Conservation (phyloP, 2,888 invertebrate genomes). For the Acrobasis consociella region DNA sequence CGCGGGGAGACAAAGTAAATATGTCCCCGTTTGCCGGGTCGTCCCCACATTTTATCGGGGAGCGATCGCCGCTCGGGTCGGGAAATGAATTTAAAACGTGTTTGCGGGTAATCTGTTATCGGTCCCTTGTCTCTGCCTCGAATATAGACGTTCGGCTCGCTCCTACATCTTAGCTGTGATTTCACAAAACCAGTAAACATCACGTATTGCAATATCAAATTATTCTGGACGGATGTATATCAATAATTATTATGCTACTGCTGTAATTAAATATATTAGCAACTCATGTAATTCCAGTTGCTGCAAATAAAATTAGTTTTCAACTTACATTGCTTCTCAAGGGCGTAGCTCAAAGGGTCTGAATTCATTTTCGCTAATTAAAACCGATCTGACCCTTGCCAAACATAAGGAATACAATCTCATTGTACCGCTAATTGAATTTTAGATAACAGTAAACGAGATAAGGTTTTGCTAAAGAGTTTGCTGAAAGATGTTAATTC, state of each 20-base stretch:
- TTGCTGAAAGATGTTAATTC: conserved; percentile 36
- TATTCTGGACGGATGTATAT: not conserved
- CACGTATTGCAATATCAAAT: conserved; percentile 4
- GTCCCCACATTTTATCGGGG: conserved; percentile 81
- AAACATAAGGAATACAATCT: conserved; percentile 42
- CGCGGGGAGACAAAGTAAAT: conserved; percentile 81
- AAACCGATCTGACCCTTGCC: conserved; percentile 38
- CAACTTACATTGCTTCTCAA: conserved; percentile 28
- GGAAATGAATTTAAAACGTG: conserved; percentile 83
- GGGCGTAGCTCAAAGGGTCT: conserved; percentile 34
- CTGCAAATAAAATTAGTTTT: conserved; percentile 25
- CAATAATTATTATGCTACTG: not conserved
- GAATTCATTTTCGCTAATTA: conserved; percentile 42
- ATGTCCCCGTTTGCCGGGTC: conserved; percentile 77
- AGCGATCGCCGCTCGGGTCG: conserved; percentile 81
- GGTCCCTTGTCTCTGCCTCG: conserved; percentile 80
- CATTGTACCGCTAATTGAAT: conserved; percentile 41
- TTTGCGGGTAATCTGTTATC: conserved; percentile 84
- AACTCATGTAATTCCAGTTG: conserved; percentile 2
- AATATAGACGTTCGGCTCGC: conserved; percentile 76
- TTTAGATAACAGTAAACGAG: conserved; percentile 37
- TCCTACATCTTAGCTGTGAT: conserved; percentile 67
- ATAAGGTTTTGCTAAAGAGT: conserved; percentile 27
- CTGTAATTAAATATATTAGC: not conserved
- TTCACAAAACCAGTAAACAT: conserved; percentile 48